Percentiles rank a stretch among this genome's conserved stretches.
Conservation (phyloP, 2,113 vertebrate species). For the Struthio camelus region DNA sequence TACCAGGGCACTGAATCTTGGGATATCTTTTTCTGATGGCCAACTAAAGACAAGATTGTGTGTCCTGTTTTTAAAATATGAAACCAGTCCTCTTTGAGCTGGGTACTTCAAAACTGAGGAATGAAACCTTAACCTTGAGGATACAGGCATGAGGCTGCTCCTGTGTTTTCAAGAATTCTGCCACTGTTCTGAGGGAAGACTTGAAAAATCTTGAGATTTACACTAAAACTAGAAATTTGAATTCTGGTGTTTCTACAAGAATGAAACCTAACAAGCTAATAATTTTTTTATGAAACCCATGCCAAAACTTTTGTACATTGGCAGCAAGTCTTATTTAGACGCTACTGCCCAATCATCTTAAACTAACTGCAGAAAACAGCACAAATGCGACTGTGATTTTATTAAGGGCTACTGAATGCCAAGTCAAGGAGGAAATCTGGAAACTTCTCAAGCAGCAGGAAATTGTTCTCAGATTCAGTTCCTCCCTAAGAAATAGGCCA, state of each 20-base stretch:
- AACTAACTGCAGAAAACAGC: background rate
- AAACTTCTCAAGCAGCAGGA: background rate
- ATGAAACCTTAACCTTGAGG: background rate
- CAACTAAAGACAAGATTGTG: background rate
- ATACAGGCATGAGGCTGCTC: background rate
- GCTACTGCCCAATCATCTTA: background rate
- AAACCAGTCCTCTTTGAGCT: background rate
- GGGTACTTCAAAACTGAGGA: background rate
- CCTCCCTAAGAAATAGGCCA: background rate
- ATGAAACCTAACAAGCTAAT: background rate
- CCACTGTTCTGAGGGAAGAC: background rate
- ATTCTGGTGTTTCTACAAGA: background rate
- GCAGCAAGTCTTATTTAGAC: background rate
- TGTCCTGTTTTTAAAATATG: background rate
- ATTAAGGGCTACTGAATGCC: background rate
- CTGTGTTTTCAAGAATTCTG: background rate
- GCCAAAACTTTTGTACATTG: background rate
- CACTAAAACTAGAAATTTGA: background rate
- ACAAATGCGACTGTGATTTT: background rate
- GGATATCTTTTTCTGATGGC: too few species aligned
- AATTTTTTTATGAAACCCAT: background rate
- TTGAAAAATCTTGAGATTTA: background rate
- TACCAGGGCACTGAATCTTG: background rate
- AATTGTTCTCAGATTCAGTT: background rate
- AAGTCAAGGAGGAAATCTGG: background rate